phyloP scores from a whole-genome alignment of 2,888 invertebrate genomes.

The Dryomyza anilis region DNA sequence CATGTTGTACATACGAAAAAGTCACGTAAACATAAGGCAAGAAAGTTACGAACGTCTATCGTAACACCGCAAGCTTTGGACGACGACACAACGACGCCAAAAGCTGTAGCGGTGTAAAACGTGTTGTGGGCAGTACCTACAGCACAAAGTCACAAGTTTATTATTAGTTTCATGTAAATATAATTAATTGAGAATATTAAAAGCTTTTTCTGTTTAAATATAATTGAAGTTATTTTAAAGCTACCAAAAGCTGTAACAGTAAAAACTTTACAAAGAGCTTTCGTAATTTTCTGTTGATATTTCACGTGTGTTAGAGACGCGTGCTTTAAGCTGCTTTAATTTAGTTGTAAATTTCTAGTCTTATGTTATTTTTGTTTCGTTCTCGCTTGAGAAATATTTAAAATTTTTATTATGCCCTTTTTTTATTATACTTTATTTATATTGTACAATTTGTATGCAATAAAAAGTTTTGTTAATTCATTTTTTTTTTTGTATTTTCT shows the following conservation, averaged over 20 bases:
- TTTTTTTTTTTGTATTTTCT: background rate
- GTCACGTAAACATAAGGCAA: slow-evolving; percentile 36
- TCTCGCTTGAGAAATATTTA: too few species aligned
- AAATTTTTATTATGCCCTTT: too few species aligned
- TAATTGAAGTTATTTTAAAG: too few species aligned
- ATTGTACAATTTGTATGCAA: background rate
- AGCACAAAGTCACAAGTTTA: background rate
- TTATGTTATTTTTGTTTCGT: slow-evolving; percentile 6
- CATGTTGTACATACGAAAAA: slow-evolving; percentile 53
- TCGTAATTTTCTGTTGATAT: background rate
- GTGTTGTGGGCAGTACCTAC: too few species aligned
- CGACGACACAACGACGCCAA: background rate
- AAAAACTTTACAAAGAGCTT: background rate
- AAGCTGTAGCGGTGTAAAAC: background rate
- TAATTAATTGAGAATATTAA: slow-evolving; percentile 2
- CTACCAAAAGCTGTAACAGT: background rate
- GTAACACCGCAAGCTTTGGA: slow-evolving; percentile 8
- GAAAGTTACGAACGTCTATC: slow-evolving; percentile 28
- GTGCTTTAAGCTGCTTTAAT: background rate
- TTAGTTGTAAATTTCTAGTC: slow-evolving; percentile 24
- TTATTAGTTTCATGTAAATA: slow-evolving; percentile 16
- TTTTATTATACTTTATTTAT: too few species aligned
- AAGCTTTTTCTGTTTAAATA: too few species aligned
- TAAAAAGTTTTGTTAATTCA: background rate
- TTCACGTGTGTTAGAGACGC: too few species aligned